Percentiles rank a stretch among this genome's conserved stretches.
These are phyloP conservation scores for Zaprionus africanus DNA, from an alignment of 1,140 invertebrate species.

Conservation along the genomic window DNA sequence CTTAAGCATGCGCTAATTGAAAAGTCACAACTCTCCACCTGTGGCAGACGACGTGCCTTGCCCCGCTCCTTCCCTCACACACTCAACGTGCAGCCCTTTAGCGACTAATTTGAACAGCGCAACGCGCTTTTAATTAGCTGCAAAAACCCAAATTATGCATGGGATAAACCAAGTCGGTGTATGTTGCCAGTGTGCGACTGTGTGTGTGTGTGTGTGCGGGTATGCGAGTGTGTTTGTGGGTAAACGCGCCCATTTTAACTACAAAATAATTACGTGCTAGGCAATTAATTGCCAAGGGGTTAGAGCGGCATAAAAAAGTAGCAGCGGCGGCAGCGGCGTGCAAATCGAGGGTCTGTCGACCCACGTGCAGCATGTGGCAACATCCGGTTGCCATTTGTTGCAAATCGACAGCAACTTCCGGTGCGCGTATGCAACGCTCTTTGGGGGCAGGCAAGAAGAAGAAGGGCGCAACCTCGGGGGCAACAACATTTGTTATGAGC, in stretches of 20 bases:
- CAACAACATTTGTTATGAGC: constrained; percentile 62
- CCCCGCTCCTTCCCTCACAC: neutral
- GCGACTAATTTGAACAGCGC: constrained; percentile 59
- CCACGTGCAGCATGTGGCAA: constrained; percentile 75
- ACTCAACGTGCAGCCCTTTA: constrained; percentile 1
- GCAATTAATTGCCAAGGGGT: constrained; percentile 79
- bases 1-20: constrained; percentile 50
- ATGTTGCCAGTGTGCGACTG: constrained; percentile 7
- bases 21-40: constrained; percentile 62
- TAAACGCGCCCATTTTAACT: constrained; percentile 71
- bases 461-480: neutral
- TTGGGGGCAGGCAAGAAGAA: neutral
- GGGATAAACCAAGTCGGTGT: constrained; percentile 26
- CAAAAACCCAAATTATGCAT: constrained; percentile 79
- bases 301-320: constrained; percentile 59
- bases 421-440: constrained; percentile 48
- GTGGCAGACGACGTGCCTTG: constrained; percentile 13
- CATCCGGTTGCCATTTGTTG: constrained; percentile 79
- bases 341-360: constrained; percentile 13
- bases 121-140: constrained; percentile 81
- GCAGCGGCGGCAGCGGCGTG: constrained; percentile 3
- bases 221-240: constrained; percentile 28
- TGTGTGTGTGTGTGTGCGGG: neutral
- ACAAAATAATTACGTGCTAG: constrained; percentile 81
- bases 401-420: constrained; percentile 79